phyloP scores from a whole-genome alignment of 2,797 vertebrate genomes.

The Rhodeus uyekii region DNA sequence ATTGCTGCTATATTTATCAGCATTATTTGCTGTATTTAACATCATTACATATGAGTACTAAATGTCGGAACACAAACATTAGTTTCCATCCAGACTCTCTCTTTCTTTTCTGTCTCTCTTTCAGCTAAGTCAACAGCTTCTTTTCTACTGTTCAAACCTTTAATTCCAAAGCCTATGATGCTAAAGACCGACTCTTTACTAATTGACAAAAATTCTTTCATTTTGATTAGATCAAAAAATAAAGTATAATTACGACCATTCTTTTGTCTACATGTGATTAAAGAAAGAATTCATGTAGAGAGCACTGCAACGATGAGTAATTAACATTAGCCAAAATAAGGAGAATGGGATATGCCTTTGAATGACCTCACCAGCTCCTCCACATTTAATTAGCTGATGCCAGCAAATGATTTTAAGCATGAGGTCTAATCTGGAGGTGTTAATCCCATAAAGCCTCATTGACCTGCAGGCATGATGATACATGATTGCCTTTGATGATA shows the following conservation, averaged over 20 bases:
- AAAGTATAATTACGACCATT: conserved; percentile 63
- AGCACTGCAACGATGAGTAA: conserved; percentile 64
- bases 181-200: conserved; percentile 25
- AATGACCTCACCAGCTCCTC: conserved; percentile 47
- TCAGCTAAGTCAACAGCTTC: conserved; percentile 4
- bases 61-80: conserved; percentile 31
- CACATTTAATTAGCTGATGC: conserved; percentile 56
- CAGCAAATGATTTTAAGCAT: conserved; percentile 52
- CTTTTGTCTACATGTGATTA: conserved; percentile 69
- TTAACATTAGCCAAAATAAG: conserved; percentile 62
- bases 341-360: conserved; percentile 60
- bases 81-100: background rate
- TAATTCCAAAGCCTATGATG: conserved; percentile 23
- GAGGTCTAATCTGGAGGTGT: conserved; percentile 44
- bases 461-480: conserved; percentile 50
- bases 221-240: conserved; percentile 58
- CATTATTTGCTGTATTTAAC: conserved; percentile 23
- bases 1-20: conserved; percentile 47
- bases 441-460: conserved; percentile 58
- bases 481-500: conserved; percentile 48
- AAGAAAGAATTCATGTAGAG: conserved; percentile 62
- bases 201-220: background rate
- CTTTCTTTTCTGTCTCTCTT: conserved; percentile 1
- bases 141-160: conserved; percentile 14
- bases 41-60: conserved; percentile 54